Conservation (phyloP, 1,140 invertebrate species). For the Chironomus tepperi region DNA sequence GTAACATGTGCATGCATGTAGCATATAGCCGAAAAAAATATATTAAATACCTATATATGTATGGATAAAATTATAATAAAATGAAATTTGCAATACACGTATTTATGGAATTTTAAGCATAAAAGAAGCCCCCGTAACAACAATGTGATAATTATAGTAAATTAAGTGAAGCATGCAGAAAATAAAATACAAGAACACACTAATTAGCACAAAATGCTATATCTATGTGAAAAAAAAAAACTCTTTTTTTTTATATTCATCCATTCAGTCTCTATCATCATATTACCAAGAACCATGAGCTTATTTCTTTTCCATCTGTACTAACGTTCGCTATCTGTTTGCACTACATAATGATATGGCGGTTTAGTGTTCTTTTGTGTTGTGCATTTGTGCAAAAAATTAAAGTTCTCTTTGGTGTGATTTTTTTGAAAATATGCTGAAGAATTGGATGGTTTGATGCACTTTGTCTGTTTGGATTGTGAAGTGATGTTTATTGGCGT, state of each 20-base stretch:
- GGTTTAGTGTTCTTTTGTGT: neutral
- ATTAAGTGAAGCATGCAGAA: neutral
- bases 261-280: neutral
- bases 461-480: too few species aligned
- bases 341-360: neutral
- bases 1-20: neutral
- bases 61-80: too few species aligned
- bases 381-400: neutral
- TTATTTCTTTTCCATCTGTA: neutral
- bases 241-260: neutral
- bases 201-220: conserved; percentile 16
- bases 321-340: neutral
- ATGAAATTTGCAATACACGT: too few species aligned
- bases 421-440: neutral
- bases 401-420: neutral
- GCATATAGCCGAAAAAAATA: neutral
- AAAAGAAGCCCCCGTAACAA: neutral
- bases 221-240: neutral
- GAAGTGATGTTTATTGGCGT: too few species aligned
- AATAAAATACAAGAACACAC: conserved; percentile 16
- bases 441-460: neutral
- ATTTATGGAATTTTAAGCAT: too few species aligned
- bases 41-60: too few species aligned
- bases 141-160: conserved; percentile 21
- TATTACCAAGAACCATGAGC: neutral